Evolutionary conservation across 2,888 invertebrate species (phyloP).

Genomic region (Nemotelus nigrinus): DNA sequence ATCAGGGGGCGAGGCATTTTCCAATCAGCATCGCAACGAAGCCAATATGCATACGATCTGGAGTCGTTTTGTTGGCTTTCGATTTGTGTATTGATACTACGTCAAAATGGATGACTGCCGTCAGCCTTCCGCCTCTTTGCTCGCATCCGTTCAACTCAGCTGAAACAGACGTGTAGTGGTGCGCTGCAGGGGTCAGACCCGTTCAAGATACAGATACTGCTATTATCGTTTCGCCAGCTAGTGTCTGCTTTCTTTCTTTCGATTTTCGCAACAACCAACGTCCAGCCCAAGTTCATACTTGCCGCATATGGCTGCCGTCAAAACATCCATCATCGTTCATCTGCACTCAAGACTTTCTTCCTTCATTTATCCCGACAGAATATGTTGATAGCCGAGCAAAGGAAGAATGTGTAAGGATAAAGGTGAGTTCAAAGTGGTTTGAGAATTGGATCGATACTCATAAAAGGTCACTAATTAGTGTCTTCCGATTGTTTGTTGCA

Average conservation of each 20-base stretch:
- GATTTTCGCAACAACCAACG: not conserved
- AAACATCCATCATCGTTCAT: no score
- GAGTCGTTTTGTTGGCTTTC: slow-evolving; percentile 38
- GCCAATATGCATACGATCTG: slow-evolving; percentile 38
- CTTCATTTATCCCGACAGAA: no score
- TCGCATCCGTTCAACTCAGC: not conserved
- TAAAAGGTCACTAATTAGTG: slow-evolving; percentile 34
- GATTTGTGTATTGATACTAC: slow-evolving; percentile 41
- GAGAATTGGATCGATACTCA: slow-evolving; percentile 22
- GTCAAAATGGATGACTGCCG: not conserved
- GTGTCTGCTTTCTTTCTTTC: slow-evolving; percentile 21
- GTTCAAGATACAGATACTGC: not conserved
- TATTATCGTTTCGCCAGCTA: not conserved
- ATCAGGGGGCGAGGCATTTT: slow-evolving; percentile 47
- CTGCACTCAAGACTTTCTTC: no score
- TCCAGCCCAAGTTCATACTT: no score
- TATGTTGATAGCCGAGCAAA: no score
- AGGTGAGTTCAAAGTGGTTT: not conserved
- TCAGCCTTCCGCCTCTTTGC: slow-evolving; percentile 2
- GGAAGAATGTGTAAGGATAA: no score
- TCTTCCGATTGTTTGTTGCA: slow-evolving; percentile 33
- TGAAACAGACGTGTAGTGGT: slow-evolving; percentile 17
- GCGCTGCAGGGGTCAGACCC: not conserved
- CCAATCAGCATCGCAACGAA: slow-evolving; percentile 36
- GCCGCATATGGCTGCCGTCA: no score